phyloP scores from a whole-genome alignment of 2,888 invertebrate genomes.

The Spicauda simplicius region DNA sequence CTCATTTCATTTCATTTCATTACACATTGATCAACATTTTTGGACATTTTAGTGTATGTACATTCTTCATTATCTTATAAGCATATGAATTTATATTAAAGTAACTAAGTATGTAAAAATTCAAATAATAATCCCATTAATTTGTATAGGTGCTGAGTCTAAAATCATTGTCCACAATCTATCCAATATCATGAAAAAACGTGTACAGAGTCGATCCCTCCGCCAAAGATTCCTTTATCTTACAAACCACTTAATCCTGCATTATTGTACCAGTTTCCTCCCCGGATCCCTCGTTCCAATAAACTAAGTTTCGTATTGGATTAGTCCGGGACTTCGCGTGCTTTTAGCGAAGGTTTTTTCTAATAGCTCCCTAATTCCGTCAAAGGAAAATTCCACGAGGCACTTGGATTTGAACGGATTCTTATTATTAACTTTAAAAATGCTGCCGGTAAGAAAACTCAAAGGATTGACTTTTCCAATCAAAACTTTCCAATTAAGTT shows the following conservation, averaged over 20 bases:
- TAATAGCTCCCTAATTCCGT: conserved; percentile 42
- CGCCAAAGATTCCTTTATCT: conserved; percentile 15
- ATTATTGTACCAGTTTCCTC: conserved; percentile 44
- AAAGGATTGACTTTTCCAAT: neutral
- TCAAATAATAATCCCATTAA: too few relatives aligned
- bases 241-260: conserved; percentile 46
- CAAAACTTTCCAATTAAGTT: neutral
- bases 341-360: conserved; percentile 27
- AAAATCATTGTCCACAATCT: neutral
- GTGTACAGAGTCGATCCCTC: neutral
- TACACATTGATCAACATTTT: too few relatives aligned
- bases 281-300: conserved; percentile 44
- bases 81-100: too few relatives aligned
- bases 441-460: neutral
- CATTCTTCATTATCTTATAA: too few relatives aligned
- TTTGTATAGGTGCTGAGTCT: too few relatives aligned
- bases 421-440: conserved; percentile 5
- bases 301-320: conserved; percentile 50
- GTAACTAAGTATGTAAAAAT: too few relatives aligned
- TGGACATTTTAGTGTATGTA: too few relatives aligned
- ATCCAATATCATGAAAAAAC: neutral
- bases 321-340: conserved; percentile 38
- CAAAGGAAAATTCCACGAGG: conserved; percentile 15
- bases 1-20: too few relatives aligned
- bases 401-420: conserved; percentile 8